Evolutionary conservation across 2,797 vertebrate genomes (phyloP).

Genomic region (Xiphophorus birchmanni): DNA sequence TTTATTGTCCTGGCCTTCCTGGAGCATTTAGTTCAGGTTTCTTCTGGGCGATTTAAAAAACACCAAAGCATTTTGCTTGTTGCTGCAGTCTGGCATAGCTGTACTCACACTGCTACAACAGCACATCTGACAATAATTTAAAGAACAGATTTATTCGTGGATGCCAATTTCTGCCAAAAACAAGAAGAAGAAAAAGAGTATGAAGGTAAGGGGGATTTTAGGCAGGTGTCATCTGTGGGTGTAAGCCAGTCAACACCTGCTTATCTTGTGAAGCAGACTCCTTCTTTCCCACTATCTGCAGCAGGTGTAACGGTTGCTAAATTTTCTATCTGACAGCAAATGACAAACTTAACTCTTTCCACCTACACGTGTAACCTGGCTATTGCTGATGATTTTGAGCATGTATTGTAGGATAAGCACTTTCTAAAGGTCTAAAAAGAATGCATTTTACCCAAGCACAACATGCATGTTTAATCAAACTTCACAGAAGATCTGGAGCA

Average conservation of each 20-base stretch:
- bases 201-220: not conserved
- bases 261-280: constrained; percentile 11
- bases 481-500: not conserved
- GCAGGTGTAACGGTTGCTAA: not conserved
- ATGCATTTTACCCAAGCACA: not conserved
- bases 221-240: constrained; percentile 1
- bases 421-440: not conserved
- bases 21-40: not conserved
- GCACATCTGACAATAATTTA: not conserved
- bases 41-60: not conserved
- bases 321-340: constrained; percentile 3
- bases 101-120: not conserved
- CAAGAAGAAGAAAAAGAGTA: not conserved
- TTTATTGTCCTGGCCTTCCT: not conserved
- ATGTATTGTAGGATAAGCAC: no score
- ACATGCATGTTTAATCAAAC: not conserved
- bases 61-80: not conserved
- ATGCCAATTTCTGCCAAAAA: constrained; percentile 6
- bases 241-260: constrained; percentile 3
- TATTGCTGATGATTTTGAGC: not conserved
- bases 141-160: not conserved
- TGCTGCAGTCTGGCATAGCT: not conserved
- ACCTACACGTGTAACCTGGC: not conserved
- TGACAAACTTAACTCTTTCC: not conserved
- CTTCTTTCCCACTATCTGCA: not conserved